A percentile compares a stretch with the other conserved stretches of the same genome.
Evolutionary conservation across 2,888 invertebrate genomes (phyloP).

Genomic region (Hofmannophila pseudospretella): DNA sequence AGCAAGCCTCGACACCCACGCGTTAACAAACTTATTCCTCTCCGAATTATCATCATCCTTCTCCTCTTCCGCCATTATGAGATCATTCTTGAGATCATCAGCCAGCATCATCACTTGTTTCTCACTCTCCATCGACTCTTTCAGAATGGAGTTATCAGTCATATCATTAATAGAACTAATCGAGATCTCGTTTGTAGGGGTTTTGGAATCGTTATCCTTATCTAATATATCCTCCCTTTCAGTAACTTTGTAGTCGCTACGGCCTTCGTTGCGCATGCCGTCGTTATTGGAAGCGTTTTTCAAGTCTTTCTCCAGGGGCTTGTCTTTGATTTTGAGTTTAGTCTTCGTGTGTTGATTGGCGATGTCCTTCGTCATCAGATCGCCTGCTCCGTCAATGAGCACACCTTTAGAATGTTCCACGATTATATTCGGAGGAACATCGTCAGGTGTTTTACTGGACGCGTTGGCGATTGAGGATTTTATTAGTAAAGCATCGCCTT

Average conservation of each 20-base stretch:
- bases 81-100: conserved; percentile 70
- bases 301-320: conserved; percentile 52
- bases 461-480: conserved; percentile 59
- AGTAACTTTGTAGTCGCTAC: conserved; percentile 36
- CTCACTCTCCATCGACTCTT: conserved; percentile 71
- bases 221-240: conserved; percentile 50
- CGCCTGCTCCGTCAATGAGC: conserved; percentile 25
- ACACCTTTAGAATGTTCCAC: conserved; percentile 36
- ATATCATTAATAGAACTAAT: conserved; percentile 70
- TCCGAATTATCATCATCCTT: conserved; percentile 74
- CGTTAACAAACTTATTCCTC: conserved; percentile 70
- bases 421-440: conserved; percentile 44
- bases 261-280: conserved; percentile 45
- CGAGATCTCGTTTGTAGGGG: conserved; percentile 71
- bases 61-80: conserved; percentile 70
- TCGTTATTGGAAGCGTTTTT: conserved; percentile 61
- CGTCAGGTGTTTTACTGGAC: conserved; percentile 47
- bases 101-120: conserved; percentile 62
- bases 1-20: conserved; percentile 64
- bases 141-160: conserved; percentile 67
- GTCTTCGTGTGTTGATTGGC: conserved; percentile 45
- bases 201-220: conserved; percentile 59
- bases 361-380: conserved; percentile 26
- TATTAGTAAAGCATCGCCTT: conserved; percentile 63
- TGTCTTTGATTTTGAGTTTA: conserved; percentile 53